These are phyloP conservation scores for Axis porcinus DNA, from an alignment of 2,113 vertebrate genomes.

Conservation along the genomic window DNA sequence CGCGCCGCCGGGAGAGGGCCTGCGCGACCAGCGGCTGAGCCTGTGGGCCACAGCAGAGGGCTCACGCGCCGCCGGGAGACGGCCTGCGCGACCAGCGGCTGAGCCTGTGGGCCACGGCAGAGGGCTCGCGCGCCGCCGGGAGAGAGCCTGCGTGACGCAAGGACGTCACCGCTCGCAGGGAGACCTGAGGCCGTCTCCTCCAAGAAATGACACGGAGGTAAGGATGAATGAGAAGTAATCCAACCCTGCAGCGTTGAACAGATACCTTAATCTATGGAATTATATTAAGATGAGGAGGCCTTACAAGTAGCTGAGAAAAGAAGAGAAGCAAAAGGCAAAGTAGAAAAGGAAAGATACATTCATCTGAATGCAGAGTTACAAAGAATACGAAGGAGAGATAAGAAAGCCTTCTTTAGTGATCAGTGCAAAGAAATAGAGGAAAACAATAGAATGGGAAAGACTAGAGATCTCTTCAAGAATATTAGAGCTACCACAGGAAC, in stretches of 20 bases:
- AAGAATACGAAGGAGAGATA: background rate
- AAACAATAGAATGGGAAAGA: background rate
- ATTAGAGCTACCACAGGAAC: background rate
- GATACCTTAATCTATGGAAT: background rate
- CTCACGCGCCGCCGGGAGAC: accelerated
- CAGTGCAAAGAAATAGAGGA: background rate
- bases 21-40: background rate
- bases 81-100: background rate
- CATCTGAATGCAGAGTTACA: background rate
- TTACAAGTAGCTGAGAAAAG: background rate
- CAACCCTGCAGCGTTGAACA: background rate
- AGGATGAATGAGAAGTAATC: background rate
- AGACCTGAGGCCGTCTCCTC: background rate
- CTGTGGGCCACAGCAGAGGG: background rate
- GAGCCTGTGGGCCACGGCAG: background rate
- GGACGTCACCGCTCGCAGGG: background rate
- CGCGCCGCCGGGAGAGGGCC: background rate
- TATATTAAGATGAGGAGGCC: background rate
- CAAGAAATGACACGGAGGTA: background rate
- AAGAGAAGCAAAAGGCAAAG: background rate
- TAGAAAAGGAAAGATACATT: background rate
- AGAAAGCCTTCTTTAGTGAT: background rate
- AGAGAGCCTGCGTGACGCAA: background rate
- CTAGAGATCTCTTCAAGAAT: background rate
- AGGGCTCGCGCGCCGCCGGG: accelerated